Percentiles rank a stretch among this genome's conserved stretches.
These are phyloP conservation scores for Seriola aureovittata DNA, from an alignment of 2,113 vertebrate species.

Conservation along the genomic window DNA sequence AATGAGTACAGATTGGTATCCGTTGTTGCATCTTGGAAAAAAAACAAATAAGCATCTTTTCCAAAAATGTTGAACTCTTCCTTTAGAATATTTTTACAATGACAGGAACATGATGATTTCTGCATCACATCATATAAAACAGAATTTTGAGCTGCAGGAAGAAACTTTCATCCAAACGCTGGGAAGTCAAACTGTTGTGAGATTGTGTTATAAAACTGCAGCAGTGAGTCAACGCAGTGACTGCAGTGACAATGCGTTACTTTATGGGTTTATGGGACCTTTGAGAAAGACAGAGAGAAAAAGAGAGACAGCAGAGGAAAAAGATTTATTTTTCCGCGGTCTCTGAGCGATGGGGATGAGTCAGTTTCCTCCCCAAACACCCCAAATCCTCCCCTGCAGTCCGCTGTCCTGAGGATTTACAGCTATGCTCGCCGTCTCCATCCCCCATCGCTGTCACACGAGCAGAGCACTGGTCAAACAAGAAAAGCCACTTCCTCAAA, in stretches of 20 bases:
- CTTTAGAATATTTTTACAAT: not conserved
- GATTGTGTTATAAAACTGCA: slow-evolving; percentile 17
- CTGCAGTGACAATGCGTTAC: slow-evolving; percentile 51
- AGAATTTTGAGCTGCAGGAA: not conserved
- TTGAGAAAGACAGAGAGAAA: slow-evolving; percentile 36
- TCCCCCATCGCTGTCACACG: slow-evolving; percentile 54
- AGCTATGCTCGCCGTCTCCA: slow-evolving; percentile 51
- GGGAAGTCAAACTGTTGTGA: slow-evolving; percentile 13
- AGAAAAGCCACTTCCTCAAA: slow-evolving; percentile 76
- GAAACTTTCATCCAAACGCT: not conserved
- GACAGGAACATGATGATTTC: not conserved
- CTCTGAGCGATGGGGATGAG: slow-evolving; percentile 62
- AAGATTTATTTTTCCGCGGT: slow-evolving; percentile 44
- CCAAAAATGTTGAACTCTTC: not conserved
- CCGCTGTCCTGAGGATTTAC: slow-evolving; percentile 65
- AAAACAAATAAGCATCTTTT: not conserved
- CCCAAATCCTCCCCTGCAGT: slow-evolving; percentile 66
- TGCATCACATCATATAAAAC: slow-evolving; percentile 9
- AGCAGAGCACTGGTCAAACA: slow-evolving; percentile 68
- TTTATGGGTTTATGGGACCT: slow-evolving; percentile 49
- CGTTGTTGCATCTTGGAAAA: not conserved
- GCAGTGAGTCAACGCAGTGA: slow-evolving; percentile 13
- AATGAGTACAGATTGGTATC: not conserved
- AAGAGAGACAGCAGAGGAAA: slow-evolving; percentile 18
- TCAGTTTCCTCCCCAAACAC: slow-evolving; percentile 68